These are phyloP conservation scores for Trachurus trachurus DNA, from an alignment of 2,797 vertebrate genomes.

Conservation along the genomic window DNA sequence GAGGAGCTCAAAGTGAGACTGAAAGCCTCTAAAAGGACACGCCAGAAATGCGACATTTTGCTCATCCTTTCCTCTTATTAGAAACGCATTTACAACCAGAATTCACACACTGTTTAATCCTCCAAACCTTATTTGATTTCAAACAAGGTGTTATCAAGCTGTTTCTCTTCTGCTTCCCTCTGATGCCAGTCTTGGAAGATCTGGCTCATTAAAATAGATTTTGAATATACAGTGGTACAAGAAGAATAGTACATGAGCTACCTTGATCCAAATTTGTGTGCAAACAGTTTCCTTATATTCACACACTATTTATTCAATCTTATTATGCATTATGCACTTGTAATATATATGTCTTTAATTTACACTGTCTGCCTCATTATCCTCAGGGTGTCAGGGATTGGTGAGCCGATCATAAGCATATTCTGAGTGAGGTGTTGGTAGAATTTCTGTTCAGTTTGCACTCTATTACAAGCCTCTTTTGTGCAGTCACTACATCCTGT, in stretches of 20 bases:
- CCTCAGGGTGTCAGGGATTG: too few relatives aligned
- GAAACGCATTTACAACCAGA: not conserved
- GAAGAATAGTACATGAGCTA: not conserved
- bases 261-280: not conserved
- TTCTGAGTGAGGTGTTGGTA: too few relatives aligned
- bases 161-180: not conserved
- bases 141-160: not conserved
- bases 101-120: not conserved
- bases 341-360: not conserved
- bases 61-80: not conserved
- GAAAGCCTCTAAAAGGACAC: slow-evolving; percentile 24
- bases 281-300: not conserved
- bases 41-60: slow-evolving; percentile 8
- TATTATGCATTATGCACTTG: not conserved
- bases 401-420: not conserved
- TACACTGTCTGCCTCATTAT: not conserved
- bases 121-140: not conserved
- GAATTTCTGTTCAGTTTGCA: not conserved
- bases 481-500: too few relatives aligned
- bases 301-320: not conserved
- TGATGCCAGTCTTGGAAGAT: not conserved
- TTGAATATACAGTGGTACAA: not conserved
- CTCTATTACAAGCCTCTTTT: too few relatives aligned
- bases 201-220: not conserved
- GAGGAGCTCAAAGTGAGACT: slow-evolving; percentile 25